phyloP scores from a whole-genome alignment of 2,797 vertebrate genomes.

The Botia kubotai region DNA sequence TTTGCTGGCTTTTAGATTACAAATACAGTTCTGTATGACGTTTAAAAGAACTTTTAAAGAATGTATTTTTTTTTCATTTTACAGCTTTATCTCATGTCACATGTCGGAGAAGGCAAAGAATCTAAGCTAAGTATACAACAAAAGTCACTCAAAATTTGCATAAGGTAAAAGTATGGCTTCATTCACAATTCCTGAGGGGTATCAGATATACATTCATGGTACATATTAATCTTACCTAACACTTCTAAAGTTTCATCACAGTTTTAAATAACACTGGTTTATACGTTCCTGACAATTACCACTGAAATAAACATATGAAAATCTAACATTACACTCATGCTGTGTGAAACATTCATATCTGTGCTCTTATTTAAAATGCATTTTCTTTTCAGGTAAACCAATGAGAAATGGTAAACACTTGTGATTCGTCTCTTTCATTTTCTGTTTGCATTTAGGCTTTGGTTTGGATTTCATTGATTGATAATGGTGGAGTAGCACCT shows the following conservation, averaged over 20 bases:
- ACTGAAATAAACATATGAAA: background rate
- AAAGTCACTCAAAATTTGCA: background rate
- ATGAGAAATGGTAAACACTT: background rate
- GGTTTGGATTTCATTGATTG: slow-evolving; percentile 41
- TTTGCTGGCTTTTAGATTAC: background rate
- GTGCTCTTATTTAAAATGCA: background rate
- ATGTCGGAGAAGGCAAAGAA: slow-evolving; percentile 11
- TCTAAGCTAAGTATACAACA: slow-evolving; percentile 23
- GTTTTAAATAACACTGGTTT: slow-evolving; percentile 24
- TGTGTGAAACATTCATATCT: slow-evolving; percentile 22
- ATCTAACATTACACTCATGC: no score
- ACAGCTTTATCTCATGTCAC: background rate
- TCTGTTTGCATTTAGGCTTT: slow-evolving; percentile 18
- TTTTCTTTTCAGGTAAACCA: background rate
- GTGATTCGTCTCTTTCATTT: background rate
- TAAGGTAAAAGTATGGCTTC: slow-evolving; percentile 43
- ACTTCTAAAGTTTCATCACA: slow-evolving; percentile 25
- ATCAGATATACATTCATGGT: slow-evolving; percentile 45
- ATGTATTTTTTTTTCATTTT: background rate
- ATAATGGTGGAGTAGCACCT: slow-evolving; percentile 27
- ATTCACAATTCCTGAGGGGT: slow-evolving; percentile 54
- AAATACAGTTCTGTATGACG: background rate
- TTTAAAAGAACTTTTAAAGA: background rate
- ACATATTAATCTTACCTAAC: slow-evolving; percentile 18
- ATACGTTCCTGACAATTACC: background rate